phyloP scores from a whole-genome alignment of 2,888 invertebrate species.

The Erannis defoliaria region DNA sequence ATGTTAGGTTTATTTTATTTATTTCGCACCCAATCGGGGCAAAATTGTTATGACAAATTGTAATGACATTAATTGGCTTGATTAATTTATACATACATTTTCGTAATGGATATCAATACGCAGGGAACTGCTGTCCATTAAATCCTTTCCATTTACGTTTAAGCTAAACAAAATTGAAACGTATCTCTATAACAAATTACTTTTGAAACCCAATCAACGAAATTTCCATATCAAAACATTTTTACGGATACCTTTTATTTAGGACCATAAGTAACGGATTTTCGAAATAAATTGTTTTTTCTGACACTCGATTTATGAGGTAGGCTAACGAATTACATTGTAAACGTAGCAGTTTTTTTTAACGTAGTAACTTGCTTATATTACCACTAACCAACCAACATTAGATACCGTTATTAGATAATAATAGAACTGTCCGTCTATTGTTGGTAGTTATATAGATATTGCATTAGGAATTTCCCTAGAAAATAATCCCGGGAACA shows the following conservation, averaged over 20 bases:
- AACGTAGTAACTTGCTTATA: too few relatives aligned
- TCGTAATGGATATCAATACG: constrained; percentile 28
- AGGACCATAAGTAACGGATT: constrained; percentile 18
- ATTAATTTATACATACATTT: constrained; percentile 27
- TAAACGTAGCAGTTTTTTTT: too few relatives aligned
- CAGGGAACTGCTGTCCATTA: constrained; percentile 28
- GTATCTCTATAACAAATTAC: constrained; percentile 40
- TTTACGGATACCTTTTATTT: constrained; percentile 32
- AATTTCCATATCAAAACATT: constrained; percentile 43
- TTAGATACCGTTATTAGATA: too few relatives aligned
- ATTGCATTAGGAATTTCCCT: too few relatives aligned
- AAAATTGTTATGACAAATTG: constrained; percentile 2
- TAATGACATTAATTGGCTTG: constrained; percentile 12
- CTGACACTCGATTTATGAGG: background rate
- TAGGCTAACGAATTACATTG: background rate
- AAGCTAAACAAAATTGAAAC: constrained; percentile 42
- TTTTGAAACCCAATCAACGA: constrained; percentile 34
- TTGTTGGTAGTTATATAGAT: too few relatives aligned
- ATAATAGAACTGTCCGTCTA: too few relatives aligned
- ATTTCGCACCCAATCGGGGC: constrained; percentile 1
- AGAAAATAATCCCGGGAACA: too few relatives aligned
- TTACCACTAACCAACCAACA: too few relatives aligned
- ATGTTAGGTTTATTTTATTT: constrained; percentile 1
- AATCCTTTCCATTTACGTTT: constrained; percentile 34
- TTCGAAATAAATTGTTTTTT: constrained; percentile 5